Percentiles rank a stretch among this genome's conserved stretches.
These are phyloP conservation scores for Drosophila equinoxialis DNA, from an alignment of 1,140 invertebrate species.

Conservation along the genomic window DNA sequence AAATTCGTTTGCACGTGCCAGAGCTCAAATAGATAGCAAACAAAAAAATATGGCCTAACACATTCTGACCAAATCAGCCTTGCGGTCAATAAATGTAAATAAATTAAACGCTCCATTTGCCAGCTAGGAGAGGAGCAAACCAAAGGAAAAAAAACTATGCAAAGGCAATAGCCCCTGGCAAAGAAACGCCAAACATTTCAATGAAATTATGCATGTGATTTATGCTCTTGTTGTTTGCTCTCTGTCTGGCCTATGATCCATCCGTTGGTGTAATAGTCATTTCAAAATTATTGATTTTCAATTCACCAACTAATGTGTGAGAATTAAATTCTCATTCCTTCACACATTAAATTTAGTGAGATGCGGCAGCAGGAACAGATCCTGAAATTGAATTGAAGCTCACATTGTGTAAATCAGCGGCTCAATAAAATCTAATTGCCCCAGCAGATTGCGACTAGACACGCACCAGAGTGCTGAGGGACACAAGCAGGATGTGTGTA, in stretches of 20 bases:
- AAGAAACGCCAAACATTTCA: conserved; percentile 34
- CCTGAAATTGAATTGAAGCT: conserved; percentile 72
- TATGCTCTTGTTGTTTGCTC: conserved; percentile 54
- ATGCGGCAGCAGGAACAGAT: conserved; percentile 30
- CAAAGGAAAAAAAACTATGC: conserved; percentile 1
- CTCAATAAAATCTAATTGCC: conserved; percentile 80
- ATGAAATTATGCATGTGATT: conserved; percentile 70
- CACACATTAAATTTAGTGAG: conserved; percentile 50
- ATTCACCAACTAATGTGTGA: conserved; percentile 61
- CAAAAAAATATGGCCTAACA: conserved; percentile 1
- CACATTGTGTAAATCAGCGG: conserved; percentile 74
- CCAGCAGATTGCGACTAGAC: conserved; percentile 67
- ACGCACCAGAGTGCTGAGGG: conserved; percentile 49
- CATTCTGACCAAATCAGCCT: conserved; percentile 22
- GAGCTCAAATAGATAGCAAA: conserved; percentile 48
- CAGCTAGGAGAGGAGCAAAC: conserved; percentile 11
- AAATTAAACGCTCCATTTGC: conserved; percentile 50
- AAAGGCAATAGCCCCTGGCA: conserved; percentile 43
- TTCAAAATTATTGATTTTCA: conserved; percentile 56
- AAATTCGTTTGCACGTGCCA: conserved; percentile 66
- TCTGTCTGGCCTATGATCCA: conserved; percentile 2
- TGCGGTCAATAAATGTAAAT: conserved; percentile 72
- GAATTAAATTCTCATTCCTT: conserved; percentile 75
- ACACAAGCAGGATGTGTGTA: not conserved
- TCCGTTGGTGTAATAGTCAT: conserved; percentile 18